A percentile compares a stretch with the other conserved stretches of the same genome.
Conservation (phyloP, 1,140 invertebrate species). For the Dendroctonus valens region DNA sequence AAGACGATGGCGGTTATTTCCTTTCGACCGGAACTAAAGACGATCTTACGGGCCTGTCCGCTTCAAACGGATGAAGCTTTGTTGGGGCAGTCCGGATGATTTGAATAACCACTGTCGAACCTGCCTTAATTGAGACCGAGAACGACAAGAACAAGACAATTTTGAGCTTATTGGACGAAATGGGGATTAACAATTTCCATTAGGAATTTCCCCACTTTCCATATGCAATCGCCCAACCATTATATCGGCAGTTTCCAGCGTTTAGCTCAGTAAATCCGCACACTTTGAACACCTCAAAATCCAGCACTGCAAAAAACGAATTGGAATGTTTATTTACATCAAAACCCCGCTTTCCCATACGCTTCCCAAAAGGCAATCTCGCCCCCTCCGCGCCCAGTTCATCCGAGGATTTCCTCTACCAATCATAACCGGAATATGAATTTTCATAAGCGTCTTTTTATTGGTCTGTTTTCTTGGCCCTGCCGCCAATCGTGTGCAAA, state of each 20-base stretch:
- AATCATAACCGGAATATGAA: slow-evolving; percentile 47
- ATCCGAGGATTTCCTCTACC: slow-evolving; percentile 36
- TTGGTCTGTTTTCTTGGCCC: slow-evolving; percentile 36
- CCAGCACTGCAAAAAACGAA: no score
- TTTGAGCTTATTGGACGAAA: slow-evolving; percentile 20
- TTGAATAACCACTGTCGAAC: slow-evolving; percentile 30
- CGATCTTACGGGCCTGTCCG: slow-evolving; percentile 27
- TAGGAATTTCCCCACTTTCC: not conserved
- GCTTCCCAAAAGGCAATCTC: slow-evolving; percentile 38
- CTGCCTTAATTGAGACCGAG: slow-evolving; percentile 31
- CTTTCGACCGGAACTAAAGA: slow-evolving; percentile 32
- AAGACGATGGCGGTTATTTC: slow-evolving; percentile 29
- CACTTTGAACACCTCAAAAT: no score
- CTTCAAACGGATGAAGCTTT: slow-evolving; percentile 26
- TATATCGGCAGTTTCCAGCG: no score
- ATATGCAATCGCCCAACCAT: no score
- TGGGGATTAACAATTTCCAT: slow-evolving; percentile 15
- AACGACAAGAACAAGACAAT: slow-evolving; percentile 28
- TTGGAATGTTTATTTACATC: no score
- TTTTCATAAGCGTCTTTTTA: slow-evolving; percentile 43
- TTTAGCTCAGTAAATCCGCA: no score
- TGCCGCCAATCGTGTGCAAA: slow-evolving; percentile 44
- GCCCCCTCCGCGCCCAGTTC: slow-evolving; percentile 2
- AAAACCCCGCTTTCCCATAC: no score
- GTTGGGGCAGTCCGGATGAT: slow-evolving; percentile 28